Evolutionary conservation across 2,888 invertebrate species (phyloP), one percentile per base, ranked within the genome.

Genomic region (Nasonovia ribisnigri): DNA sequence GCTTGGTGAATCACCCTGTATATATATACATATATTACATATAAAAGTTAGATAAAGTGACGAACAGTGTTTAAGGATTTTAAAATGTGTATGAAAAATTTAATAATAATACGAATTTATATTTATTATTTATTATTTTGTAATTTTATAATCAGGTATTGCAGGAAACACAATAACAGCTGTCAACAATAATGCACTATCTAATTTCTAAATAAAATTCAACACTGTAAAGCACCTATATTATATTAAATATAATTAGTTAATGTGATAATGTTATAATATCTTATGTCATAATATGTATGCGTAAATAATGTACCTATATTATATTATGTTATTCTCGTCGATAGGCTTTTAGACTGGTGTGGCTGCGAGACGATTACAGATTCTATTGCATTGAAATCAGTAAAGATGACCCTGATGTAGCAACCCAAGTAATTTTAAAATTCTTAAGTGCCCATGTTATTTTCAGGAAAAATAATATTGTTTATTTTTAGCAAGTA

Each of bases 331-430:
- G 24, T 60, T 60, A 86, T 48, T 93, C 36, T 92, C 67, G 1
- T 77, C 3, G n/a, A 20, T 88, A 94, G 94, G 67, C 84, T 36
- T 94, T 90, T 88, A 92, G 94, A 86, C 42, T 94, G 26, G 29
- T 94, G 42, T 94, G 94, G 94, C 86, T 94, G 48, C 42, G 48
- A 48, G 43, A 92, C 29, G 88, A 94, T 29, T 94, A 94, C 57
- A 90, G 94, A 67, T 92, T 94, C 42, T 51, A 51, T 48, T 94
- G 94, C 67, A 87, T 94, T 8, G 94, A 94, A 88, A 60, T 90
- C 0, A 94, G 51, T 86, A 94, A 90, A 36, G 36, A 77, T 5
- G 93, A 94, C 46, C 46, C 92, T 20, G 77, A 60, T 77, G 3
- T 92, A 90, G 94, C 90, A 36, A 93, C 24, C 13, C 51, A 94